Evolutionary conservation across 2,888 invertebrate genomes (phyloP).

Genomic region (Ryuthela nishihirai): DNA sequence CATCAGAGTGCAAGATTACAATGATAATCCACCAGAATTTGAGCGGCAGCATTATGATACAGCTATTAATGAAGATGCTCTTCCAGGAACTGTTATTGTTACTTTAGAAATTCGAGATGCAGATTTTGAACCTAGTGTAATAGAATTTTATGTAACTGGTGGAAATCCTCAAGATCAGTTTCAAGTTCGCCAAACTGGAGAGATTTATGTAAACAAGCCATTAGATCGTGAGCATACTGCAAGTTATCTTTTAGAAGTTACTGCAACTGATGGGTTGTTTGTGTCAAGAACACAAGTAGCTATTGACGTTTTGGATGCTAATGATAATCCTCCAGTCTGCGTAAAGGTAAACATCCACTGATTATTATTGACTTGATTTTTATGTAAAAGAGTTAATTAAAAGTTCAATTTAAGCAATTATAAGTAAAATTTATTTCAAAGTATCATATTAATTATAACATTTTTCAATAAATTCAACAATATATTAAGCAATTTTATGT

Average conservation of each 20-base stretch:
- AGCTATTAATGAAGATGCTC: conserved; percentile 67
- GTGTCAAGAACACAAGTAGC: conserved; percentile 70
- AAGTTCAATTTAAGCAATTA: too few relatives aligned
- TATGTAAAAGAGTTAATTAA: too few relatives aligned
- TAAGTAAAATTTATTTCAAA: too few relatives aligned
- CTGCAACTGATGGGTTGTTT: conserved; percentile 88
- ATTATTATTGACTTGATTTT: neutral
- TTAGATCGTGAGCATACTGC: conserved; percentile 77
- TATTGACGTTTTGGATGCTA: conserved; percentile 76
- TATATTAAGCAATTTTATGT: too few relatives aligned
- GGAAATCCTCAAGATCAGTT: conserved; percentile 84
- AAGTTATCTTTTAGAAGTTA: conserved; percentile 71
- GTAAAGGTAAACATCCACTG: conserved; percentile 53
- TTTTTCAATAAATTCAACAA: too few relatives aligned
- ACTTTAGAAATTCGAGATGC: conserved; percentile 63
- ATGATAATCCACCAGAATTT: conserved; percentile 84
- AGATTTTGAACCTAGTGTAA: conserved; percentile 33
- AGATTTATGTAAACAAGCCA: conserved; percentile 72
- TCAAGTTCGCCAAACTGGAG: conserved; percentile 79
- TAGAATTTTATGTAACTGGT: conserved; percentile 66
- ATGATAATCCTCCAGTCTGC: conserved; percentile 88
- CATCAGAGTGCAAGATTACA: conserved; percentile 79
- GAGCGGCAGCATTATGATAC: conserved; percentile 70
- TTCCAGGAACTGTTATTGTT: conserved; percentile 70
- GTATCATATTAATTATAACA: too few relatives aligned